These are phyloP conservation scores for Megalops atlanticus DNA, from an alignment of 2,113 vertebrate genomes.

Conservation along the genomic window DNA sequence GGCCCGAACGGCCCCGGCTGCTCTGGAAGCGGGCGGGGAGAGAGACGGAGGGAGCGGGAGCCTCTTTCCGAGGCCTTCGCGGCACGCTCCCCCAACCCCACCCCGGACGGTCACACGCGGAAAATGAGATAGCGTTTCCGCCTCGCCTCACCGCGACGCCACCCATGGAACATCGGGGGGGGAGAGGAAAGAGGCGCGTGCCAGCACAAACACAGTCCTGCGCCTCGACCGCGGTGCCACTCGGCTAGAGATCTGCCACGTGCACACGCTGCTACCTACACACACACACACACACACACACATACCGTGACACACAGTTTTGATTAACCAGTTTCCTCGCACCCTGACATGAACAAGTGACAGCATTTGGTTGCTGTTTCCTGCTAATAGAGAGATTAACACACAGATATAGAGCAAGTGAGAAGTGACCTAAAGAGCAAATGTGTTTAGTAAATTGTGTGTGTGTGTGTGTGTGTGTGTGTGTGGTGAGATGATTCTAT, in stretches of 20 bases:
- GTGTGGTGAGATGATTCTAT: no score
- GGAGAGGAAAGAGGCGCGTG: not conserved
- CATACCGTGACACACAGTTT: not conserved
- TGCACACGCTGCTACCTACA: not conserved
- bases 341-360: no score
- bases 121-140: not conserved
- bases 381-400: not conserved
- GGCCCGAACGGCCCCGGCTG: not conserved
- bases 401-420: no score
- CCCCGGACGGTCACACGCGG: no score
- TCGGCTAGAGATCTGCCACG: no score
- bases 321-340: not conserved
- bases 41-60: no score
- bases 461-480: no score
- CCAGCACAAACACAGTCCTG: not conserved
- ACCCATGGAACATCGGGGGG: no score
- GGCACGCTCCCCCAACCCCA: not conserved
- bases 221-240: not conserved
- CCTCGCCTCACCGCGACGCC: not conserved
- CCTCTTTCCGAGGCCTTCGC: slow-evolving; percentile 23
- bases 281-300: no score
- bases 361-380: not conserved
- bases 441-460: not conserved
- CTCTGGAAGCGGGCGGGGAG: not conserved
- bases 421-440: not conserved